Evolutionary conservation across 2,797 vertebrate species (phyloP).

Genomic region (Eurystomus glaucurus): DNA sequence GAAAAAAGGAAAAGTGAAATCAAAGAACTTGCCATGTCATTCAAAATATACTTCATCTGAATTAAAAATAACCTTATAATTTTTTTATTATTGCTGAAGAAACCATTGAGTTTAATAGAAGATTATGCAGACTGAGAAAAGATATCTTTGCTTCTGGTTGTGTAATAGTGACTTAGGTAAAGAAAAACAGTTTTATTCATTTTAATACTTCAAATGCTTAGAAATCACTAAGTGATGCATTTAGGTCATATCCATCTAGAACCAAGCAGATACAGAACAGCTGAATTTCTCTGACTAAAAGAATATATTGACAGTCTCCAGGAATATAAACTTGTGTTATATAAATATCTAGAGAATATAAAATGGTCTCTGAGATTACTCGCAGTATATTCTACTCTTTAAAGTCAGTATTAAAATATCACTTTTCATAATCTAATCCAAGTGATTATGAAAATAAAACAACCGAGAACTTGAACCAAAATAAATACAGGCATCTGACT

Average conservation of each 20-base stretch:
- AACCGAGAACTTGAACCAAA: neutral
- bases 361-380: slow-evolving; percentile 36
- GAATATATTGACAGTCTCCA: neutral
- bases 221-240: slow-evolving; percentile 23
- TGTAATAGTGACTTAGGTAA: neutral
- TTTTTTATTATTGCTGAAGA: neutral
- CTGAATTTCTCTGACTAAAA: slow-evolving; percentile 46
- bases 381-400: neutral
- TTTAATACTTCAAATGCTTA: neutral
- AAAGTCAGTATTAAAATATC: slow-evolving; percentile 9
- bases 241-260: neutral
- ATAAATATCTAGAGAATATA: slow-evolving; percentile 29
- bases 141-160: neutral
- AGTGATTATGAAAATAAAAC: neutral
- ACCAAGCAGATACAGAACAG: neutral
- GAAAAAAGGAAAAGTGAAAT: neutral
- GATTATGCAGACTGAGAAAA: neutral
- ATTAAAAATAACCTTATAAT: neutral
- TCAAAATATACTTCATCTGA: neutral
- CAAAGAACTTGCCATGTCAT: neutral
- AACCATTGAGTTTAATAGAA: neutral
- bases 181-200: neutral
- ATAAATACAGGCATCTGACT: neutral
- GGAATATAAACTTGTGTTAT: slow-evolving; percentile 19
- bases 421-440: slow-evolving; percentile 35